Evolutionary conservation across 2,797 vertebrate genomes (phyloP).

Genomic region (Myotis planiceps): DNA sequence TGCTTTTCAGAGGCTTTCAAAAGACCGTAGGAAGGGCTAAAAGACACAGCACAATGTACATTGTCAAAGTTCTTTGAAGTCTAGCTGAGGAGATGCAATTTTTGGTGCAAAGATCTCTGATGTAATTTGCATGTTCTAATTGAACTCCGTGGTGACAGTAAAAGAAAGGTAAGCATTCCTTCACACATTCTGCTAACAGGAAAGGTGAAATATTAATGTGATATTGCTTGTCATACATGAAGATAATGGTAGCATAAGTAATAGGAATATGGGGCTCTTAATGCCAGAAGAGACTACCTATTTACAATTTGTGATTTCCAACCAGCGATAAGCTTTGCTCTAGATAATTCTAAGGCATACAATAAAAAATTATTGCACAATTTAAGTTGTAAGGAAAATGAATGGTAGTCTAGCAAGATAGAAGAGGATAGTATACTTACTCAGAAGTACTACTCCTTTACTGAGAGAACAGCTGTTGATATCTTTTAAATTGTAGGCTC

Average conservation of each 20-base stretch:
- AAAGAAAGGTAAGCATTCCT: slow-evolving; percentile 63
- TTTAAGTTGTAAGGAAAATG: slow-evolving; percentile 55
- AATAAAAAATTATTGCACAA: slow-evolving; percentile 34
- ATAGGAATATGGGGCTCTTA: slow-evolving; percentile 42
- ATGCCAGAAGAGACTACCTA: slow-evolving; percentile 21
- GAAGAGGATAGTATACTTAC: not conserved
- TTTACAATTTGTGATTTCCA: slow-evolving; percentile 58
- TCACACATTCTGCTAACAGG: slow-evolving; percentile 64
- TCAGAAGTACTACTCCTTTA: slow-evolving; percentile 36
- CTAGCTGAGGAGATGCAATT: slow-evolving; percentile 19
- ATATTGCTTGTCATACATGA: slow-evolving; percentile 48
- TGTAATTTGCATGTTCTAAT: slow-evolving; percentile 67
- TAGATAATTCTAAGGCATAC: slow-evolving; percentile 54
- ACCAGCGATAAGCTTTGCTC: slow-evolving; percentile 28
- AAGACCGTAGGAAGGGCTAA: not conserved
- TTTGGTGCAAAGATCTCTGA: slow-evolving; percentile 40
- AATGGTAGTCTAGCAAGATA: not conserved
- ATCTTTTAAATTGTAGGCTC: slow-evolving; percentile 49
- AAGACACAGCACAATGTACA: not conserved
- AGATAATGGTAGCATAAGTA: slow-evolving; percentile 43
- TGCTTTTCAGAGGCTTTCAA: slow-evolving; percentile 49
- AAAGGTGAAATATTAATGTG: slow-evolving; percentile 68
- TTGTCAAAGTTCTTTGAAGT: slow-evolving; percentile 49
- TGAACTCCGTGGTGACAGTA: slow-evolving; percentile 55
- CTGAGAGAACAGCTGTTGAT: not conserved